Conservation (phyloP, 2,888 invertebrate genomes). For the Aspidapion aeneum region DNA sequence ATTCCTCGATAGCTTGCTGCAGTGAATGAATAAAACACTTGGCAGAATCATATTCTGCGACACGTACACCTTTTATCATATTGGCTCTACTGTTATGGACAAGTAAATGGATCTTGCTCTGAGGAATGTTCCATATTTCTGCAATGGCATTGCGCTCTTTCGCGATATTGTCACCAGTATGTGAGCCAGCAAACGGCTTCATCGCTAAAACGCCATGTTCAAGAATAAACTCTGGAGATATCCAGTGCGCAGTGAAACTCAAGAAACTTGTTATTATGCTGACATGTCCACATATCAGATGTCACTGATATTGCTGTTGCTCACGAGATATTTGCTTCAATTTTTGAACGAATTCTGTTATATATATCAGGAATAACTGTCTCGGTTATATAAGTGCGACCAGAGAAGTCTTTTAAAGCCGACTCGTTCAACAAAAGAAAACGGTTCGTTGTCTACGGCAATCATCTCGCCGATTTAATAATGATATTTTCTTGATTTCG, state of each 20-base stretch:
- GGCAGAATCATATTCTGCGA: neutral
- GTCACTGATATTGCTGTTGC: constrained; percentile 1
- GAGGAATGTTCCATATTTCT: neutral
- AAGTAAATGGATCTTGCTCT: neutral
- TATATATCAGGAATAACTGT: constrained; percentile 26
- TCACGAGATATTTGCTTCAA: neutral
- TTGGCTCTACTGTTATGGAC: neutral
- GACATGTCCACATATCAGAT: constrained; percentile 4
- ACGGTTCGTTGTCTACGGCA: constrained; percentile 37
- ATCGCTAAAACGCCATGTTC: neutral
- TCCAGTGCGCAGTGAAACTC: constrained; percentile 2
- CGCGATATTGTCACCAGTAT: neutral
- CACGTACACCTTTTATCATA: neutral
- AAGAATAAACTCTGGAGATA: too few relatives aligned
- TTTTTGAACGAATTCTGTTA: constrained; percentile 28
- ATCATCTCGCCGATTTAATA: constrained; percentile 40
- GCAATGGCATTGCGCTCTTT: neutral
- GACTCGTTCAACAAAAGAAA: constrained; percentile 32
- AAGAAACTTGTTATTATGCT: neutral
- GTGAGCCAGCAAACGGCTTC: neutral
- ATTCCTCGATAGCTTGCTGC: neutral
- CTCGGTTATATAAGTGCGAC: constrained; percentile 25
- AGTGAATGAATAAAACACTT: neutral
- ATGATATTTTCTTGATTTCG: constrained; percentile 33
- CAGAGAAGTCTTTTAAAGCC: constrained; percentile 33